phyloP scores from a whole-genome alignment of 2,888 invertebrate genomes.

The Eupeodes luniger region DNA sequence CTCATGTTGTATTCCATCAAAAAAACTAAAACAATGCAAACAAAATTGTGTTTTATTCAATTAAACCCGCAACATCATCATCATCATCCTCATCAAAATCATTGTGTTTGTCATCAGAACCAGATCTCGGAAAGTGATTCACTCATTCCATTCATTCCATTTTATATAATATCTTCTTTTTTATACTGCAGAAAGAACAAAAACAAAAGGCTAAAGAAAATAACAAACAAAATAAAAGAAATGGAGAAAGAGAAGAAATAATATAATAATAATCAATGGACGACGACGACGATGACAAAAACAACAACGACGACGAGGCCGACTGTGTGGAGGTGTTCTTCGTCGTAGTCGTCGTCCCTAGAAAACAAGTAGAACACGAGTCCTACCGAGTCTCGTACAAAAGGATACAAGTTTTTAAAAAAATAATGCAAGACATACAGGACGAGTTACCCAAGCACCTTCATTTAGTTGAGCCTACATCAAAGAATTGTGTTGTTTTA shows the following conservation, averaged over 20 bases:
- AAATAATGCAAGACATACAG: conserved; percentile 46
- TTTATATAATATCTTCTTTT: not conserved
- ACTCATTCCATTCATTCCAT: conserved; percentile 65
- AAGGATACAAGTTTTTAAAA: conserved; percentile 52
- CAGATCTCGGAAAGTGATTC: conserved; percentile 69
- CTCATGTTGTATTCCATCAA: conserved; percentile 8
- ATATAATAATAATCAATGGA: conserved; percentile 36
- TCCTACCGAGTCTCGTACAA: conserved; percentile 53
- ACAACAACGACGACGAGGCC: conserved; percentile 13
- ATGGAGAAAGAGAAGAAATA: conserved; percentile 32
- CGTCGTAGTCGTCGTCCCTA: not conserved
- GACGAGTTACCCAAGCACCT: conserved; percentile 51
- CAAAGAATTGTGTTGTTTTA: conserved; percentile 47
- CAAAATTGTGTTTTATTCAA: conserved; percentile 56
- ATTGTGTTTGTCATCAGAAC: conserved; percentile 47
- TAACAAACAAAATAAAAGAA: conserved; percentile 25
- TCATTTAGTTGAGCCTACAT: conserved; percentile 39
- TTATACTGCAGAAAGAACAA: not conserved
- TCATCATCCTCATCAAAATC: not conserved
- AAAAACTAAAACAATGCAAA: conserved; percentile 24
- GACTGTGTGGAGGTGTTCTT: conserved; percentile 2
- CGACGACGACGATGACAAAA: conserved; percentile 14
- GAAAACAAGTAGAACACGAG: conserved; percentile 64
- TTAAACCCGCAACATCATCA: conserved; percentile 64
- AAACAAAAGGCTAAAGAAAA: conserved; percentile 44